Percentiles rank a stretch among this genome's conserved stretches.
Evolutionary conservation across 2,888 invertebrate species (phyloP).

Genomic region (Aricia artaxerxes): DNA sequence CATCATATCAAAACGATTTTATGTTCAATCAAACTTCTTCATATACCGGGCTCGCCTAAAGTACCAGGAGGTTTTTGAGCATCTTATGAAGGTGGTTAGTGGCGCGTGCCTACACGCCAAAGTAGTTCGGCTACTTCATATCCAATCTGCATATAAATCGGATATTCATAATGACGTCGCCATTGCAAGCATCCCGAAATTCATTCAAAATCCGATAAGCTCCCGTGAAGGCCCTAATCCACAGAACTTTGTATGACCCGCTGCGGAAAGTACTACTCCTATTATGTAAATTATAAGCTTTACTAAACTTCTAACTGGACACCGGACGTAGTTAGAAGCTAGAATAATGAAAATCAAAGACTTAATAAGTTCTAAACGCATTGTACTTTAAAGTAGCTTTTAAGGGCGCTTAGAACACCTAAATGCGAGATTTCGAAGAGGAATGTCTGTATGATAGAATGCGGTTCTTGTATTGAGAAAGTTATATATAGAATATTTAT

Average conservation of each 20-base stretch:
- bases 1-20: not conserved
- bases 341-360: slow-evolving; percentile 60
- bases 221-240: slow-evolving; percentile 75
- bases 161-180: slow-evolving; percentile 78
- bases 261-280: slow-evolving; percentile 76
- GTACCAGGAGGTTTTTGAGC: slow-evolving; percentile 35
- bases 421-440: too few relatives aligned
- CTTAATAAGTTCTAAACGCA: not conserved
- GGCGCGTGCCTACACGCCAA: slow-evolving; percentile 56
- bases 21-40: not conserved
- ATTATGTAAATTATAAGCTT: slow-evolving; percentile 79
- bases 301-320: slow-evolving; percentile 72
- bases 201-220: slow-evolving; percentile 78
- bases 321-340: slow-evolving; percentile 67
- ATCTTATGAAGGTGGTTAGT: slow-evolving; percentile 46
- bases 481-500: too few relatives aligned
- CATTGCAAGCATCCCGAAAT: slow-evolving; percentile 75
- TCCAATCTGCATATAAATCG: slow-evolving; percentile 80
- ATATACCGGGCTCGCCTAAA: not conserved
- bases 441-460: too few relatives aligned
- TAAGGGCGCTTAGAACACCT: too few relatives aligned
- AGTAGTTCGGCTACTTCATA: slow-evolving; percentile 57
- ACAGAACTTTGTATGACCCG: slow-evolving; percentile 76
- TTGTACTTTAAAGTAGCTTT: too few relatives aligned
- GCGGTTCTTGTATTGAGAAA: too few relatives aligned